These are phyloP conservation scores for Homalodisca vitripennis DNA, from an alignment of 1,140 invertebrate genomes.

Conservation along the genomic window DNA sequence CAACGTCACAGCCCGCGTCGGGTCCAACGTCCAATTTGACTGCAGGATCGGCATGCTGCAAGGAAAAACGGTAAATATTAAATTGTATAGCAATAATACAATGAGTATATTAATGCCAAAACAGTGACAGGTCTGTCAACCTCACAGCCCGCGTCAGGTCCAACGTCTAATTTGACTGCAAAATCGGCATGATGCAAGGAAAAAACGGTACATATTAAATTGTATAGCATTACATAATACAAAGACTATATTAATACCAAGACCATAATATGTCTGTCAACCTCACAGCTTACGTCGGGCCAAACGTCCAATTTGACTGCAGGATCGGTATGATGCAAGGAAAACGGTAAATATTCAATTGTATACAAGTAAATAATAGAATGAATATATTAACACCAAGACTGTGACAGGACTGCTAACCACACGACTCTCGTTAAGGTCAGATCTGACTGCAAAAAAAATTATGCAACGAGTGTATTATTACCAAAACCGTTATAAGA, in stretches of 20 bases:
- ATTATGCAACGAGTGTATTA: too few relatives aligned
- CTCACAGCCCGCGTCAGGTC: conserved; percentile 43
- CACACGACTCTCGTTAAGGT: too few relatives aligned
- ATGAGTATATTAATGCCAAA: neutral
- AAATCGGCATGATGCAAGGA: conserved; percentile 45
- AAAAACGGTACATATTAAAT: conserved; percentile 43
- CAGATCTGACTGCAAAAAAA: too few relatives aligned
- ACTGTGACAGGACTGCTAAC: too few relatives aligned
- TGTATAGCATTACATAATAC: neutral
- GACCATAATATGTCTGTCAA: too few relatives aligned
- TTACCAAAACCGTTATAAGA: too few relatives aligned
- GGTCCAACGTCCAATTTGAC: conserved; percentile 43
- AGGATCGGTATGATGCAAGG: too few relatives aligned
- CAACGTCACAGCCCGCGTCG: conserved; percentile 43
- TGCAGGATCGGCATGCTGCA: conserved; percentile 46
- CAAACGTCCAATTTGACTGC: too few relatives aligned
- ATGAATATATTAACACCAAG: neutral
- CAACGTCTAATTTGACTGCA: conserved; percentile 44
- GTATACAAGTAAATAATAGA: neutral
- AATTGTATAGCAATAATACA: neutral
- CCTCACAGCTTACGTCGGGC: too few relatives aligned
- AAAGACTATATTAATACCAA: neutral
- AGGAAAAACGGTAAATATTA: conserved; percentile 43
- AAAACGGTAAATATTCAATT: conserved; percentile 41
- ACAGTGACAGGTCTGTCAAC: conserved; percentile 33